Base-by-base conservation (phyloP, 2,797 vertebrate genomes). In the Argya squamiceps region DNA sequence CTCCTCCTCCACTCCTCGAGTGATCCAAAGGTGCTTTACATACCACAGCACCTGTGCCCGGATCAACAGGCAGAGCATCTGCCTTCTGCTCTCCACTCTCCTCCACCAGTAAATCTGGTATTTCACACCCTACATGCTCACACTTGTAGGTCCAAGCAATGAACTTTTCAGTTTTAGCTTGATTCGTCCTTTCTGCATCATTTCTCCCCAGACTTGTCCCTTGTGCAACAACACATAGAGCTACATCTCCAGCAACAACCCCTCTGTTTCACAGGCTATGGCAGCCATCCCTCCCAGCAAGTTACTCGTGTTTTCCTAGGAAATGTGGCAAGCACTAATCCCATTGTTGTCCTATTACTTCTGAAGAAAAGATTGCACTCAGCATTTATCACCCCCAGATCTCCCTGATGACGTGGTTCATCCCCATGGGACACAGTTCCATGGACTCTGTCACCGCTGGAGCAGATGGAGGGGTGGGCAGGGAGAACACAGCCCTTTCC, bases 21-120 rank as follows among this genome's bases (percentile, higher is more conserved):
- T 9, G 5, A 91, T 53, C 41, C 68, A 62, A 69, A 70, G 53
- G 53, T 84, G 75, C 49, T 97, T 92, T 76, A 90, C 85, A 84
- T 74, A 89, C 39, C 84, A 64, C 63, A 92, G 77, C 64, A 93
- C 52, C 67, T 78, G 74, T 60, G 63, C 44, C 81, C 0, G 0
- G 74, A 89, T 60, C 84, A 93, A 89, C 65, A 91, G 74, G 74
- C 86, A 91, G 47, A 93, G 56, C 46, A 68, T 47, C 39, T 93
- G 44, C 71, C 47, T 76, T 46, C 37, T 87, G 60, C 49, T 74
- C 64, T 67, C 71, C 37, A 19, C 47, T 30, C 43, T 73, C n/a
- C 37, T 49, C 36, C 58, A 83, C 86, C 58, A 74, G 49, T 43
- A 67, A 89, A 89, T 77, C 71, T 7, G 5, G 70, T 77, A 76